A percentile compares a stretch with the other conserved stretches of the same genome.
Conservation (phyloP, 1,140 invertebrate species). For the Gryon sp. region DNA sequence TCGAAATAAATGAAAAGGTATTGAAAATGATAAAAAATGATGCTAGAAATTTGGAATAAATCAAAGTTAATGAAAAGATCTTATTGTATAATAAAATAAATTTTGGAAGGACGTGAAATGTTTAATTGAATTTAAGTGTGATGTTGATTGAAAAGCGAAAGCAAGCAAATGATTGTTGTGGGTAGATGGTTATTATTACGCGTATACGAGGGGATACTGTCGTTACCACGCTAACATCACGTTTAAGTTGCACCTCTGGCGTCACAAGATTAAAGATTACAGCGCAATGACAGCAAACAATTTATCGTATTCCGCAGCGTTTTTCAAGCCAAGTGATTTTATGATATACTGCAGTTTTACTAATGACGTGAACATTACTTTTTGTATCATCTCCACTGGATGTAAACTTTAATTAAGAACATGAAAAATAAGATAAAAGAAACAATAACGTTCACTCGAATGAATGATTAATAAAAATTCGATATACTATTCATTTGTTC, state of each 20-base stretch:
- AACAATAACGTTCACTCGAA: too few relatives aligned
- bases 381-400: conserved; percentile 9
- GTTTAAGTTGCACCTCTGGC: conserved; percentile 33
- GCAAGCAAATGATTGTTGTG: conserved; percentile 19
- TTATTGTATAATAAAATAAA: too few relatives aligned
- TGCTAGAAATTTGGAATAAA: too few relatives aligned
- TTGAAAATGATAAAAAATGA: too few relatives aligned
- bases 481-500: too few relatives aligned
- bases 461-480: too few relatives aligned
- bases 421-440: neutral
- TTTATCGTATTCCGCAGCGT: conserved; percentile 28
- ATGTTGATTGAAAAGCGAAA: conserved; percentile 27
- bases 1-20: too few relatives aligned
- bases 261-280: conserved; percentile 48
- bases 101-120: neutral
- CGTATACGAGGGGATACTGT: conserved; percentile 13
- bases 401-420: conserved; percentile 23
- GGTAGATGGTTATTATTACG: conserved; percentile 3
- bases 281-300: conserved; percentile 27
- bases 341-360: conserved; percentile 29
- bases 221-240: conserved; percentile 23
- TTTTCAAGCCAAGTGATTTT: conserved; percentile 33
- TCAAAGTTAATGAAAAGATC: too few relatives aligned
- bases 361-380: conserved; percentile 16
- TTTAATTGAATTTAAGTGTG: conserved; percentile 24